Evolutionary conservation across 1,140 invertebrate genomes (phyloP).

Genomic region (Pogonognathellus flavescens): DNA sequence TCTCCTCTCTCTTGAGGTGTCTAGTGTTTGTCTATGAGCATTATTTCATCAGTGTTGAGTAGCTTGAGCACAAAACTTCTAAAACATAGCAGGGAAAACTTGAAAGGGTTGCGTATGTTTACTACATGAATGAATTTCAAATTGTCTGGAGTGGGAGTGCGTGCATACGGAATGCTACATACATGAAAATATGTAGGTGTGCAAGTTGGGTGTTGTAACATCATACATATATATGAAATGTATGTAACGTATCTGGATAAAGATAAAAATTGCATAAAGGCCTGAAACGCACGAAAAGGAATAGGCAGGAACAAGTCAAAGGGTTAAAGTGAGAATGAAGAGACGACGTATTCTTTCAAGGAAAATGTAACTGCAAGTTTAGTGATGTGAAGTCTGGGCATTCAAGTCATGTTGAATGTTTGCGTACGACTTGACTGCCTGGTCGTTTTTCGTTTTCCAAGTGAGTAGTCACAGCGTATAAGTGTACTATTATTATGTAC

Average conservation of each 20-base stretch:
- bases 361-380: background rate
- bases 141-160: background rate
- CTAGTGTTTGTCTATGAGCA: background rate
- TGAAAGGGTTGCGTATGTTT: no score
- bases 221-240: background rate
- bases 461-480: conserved; percentile 1
- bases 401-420: conserved; percentile 30
- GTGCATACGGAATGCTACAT: background rate
- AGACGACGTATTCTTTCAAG: conserved; percentile 20
- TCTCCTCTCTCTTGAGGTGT: background rate
- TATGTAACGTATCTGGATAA: background rate
- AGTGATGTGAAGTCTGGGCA: background rate
- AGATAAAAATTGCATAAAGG: conserved; percentile 42
- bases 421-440: conserved; percentile 42
- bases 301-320: conserved; percentile 1
- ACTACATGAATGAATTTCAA: background rate
- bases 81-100: background rate
- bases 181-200: background rate
- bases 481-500: conserved; percentile 3
- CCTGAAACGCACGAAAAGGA: background rate
- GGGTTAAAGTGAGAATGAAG: conserved; percentile 9
- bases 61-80: background rate
- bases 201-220: background rate
- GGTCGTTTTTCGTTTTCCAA: conserved; percentile 43
- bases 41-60: background rate